Conservation (phyloP, 2,888 invertebrate genomes). For the Orthonychiurus folsomi region DNA sequence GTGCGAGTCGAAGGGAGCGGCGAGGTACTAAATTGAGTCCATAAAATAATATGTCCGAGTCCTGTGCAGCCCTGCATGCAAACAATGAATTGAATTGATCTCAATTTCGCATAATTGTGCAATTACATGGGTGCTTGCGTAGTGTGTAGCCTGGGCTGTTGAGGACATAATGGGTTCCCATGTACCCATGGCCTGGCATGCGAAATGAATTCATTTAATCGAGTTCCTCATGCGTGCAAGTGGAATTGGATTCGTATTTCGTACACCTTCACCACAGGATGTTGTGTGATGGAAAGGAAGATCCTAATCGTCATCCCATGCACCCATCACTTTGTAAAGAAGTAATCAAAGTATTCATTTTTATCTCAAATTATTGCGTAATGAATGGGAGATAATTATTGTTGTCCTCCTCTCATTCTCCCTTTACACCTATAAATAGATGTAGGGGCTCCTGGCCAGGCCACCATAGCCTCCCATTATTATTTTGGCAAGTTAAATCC, state of each 20-base stretch:
- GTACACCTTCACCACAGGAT: too few relatives aligned
- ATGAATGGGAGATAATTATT: not conserved
- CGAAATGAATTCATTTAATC: not conserved
- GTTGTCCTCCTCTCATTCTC: too few relatives aligned
- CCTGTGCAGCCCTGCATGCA: too few relatives aligned
- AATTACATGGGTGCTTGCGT: not conserved
- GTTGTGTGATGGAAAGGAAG: not conserved
- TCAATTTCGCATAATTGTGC: slow-evolving; percentile 1
- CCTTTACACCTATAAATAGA: too few relatives aligned
- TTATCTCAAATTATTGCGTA: not conserved
- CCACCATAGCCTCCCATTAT: too few relatives aligned
- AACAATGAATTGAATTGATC: not conserved
- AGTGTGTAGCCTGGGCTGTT: not conserved
- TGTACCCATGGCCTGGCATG: not conserved
- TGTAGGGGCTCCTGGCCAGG: too few relatives aligned
- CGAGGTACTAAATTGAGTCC: not conserved
- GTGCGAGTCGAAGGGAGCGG: too few relatives aligned
- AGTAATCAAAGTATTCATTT: not conserved
- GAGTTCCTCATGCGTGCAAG: not conserved
- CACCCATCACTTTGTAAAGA: not conserved
- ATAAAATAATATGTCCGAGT: slow-evolving; percentile 1
- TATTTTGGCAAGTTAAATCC: too few relatives aligned
- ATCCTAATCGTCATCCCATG: not conserved
- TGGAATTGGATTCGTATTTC: not conserved
- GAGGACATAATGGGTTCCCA: not conserved